Evolutionary conservation across 1,140 invertebrate species (phyloP), one percentile per base, ranked within the genome.

Genomic region (Himalopsyche phryganea): DNA sequence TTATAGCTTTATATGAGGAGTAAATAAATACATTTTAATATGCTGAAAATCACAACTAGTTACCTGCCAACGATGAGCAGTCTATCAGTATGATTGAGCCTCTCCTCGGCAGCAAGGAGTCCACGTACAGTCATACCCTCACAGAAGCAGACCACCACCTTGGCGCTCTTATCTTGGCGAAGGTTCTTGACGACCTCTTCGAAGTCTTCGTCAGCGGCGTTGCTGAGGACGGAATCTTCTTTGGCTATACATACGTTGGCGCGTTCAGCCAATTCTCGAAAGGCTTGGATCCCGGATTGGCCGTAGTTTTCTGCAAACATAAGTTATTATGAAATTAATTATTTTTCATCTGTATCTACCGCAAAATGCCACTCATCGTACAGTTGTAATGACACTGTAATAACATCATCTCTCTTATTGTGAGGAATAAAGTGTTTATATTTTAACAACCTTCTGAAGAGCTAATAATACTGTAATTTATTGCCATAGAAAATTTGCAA

Each of bases 111-210:
- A 55, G 77, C 76, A 52, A 91, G 75, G n/a, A 92, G 72, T 10
- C 82, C 82, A 50, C 82, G 71, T 35, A 91, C 83, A 0, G 88
- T 89, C 68, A 82, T 78, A 2, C 89, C 89, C 74, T 92, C 88
- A 72, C 89, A 92, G 78, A 91, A 92, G 70, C 90, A 92, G 1
- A 91, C 86, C n/a, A 90, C 84, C 4, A 90, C 88, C 32, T 79
- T 74, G 5, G 86, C 86, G 32, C 79, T 78, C 6, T 73, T 71
- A 57, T 83, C 83, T 64, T 81, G 74, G 50, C 77, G 69, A 6
- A 89, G 73, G 53, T 81, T 83, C 15, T 69, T 67, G 7, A 89
- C 71, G 1, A 87, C 78, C 48, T 77, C 75, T 65, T 86, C 82
- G 69, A 85, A 85, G 28, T 78, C 78, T 33, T 80, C 74, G 35